phyloP scores from a whole-genome alignment of 2,797 vertebrate genomes.

The Gobionotothen gibberifrons region DNA sequence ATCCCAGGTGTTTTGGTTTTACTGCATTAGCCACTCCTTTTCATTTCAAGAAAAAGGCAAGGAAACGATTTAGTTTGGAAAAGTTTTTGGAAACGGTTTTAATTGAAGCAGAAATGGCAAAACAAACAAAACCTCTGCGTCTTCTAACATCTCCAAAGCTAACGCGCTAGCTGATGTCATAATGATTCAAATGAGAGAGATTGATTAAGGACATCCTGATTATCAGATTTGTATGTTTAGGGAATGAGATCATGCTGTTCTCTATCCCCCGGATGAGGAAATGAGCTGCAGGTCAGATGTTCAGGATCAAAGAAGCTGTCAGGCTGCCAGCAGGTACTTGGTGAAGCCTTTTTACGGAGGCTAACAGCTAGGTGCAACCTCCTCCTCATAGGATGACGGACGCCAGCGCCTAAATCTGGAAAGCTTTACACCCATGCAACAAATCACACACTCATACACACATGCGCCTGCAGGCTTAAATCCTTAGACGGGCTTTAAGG shows the following conservation, averaged over 20 bases:
- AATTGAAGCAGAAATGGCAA: slow-evolving; percentile 4
- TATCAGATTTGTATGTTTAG: not conserved
- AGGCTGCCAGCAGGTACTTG: slow-evolving; percentile 48
- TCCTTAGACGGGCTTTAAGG: slow-evolving; percentile 2
- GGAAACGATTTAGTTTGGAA: slow-evolving; percentile 36
- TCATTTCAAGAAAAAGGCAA: slow-evolving; percentile 4
- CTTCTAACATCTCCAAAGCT: not conserved
- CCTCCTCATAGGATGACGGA: slow-evolving; percentile 28
- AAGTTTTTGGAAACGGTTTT: slow-evolving; percentile 1
- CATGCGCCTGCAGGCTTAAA: not conserved
- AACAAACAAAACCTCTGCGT: slow-evolving; percentile 13
- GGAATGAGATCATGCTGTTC: not conserved
- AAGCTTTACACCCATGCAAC: slow-evolving; percentile 40
- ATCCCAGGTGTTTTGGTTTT: slow-evolving; percentile 58
- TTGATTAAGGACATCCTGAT: not conserved
- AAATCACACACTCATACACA: slow-evolving; percentile 23
- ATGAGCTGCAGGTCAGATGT: slow-evolving; percentile 32
- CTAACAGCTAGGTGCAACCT: slow-evolving; percentile 52
- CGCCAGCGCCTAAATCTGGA: slow-evolving; percentile 52
- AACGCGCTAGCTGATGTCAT: not conserved
- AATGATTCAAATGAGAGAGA: not conserved
- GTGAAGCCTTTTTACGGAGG: slow-evolving; percentile 49
- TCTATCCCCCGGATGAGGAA: slow-evolving; percentile 37
- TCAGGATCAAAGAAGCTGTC: slow-evolving; percentile 50
- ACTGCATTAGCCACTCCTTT: slow-evolving; percentile 48